These are phyloP conservation scores for Herminia tarsipennalis DNA, from an alignment of 2,888 invertebrate species.

Conservation along the genomic window DNA sequence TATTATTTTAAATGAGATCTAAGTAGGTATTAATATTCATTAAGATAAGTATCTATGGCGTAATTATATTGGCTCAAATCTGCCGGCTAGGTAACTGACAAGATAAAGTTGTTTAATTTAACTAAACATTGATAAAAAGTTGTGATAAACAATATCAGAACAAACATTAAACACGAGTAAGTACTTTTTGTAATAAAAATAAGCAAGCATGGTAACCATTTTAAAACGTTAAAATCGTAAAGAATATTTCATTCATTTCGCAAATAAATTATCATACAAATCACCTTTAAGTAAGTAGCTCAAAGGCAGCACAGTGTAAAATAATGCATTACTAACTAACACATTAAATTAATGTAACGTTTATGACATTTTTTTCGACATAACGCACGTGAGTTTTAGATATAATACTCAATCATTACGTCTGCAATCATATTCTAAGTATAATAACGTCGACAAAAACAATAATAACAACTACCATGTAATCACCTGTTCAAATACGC, in stretches of 20 bases:
- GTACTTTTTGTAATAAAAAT: too few species aligned
- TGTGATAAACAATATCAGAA: slow-evolving; percentile 30
- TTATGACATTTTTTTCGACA: slow-evolving; percentile 5
- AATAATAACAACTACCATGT: slow-evolving; percentile 12
- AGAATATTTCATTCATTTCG: slow-evolving; percentile 6
- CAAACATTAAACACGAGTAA: slow-evolving; percentile 5
- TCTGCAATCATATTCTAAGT: background rate
- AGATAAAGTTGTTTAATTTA: slow-evolving; percentile 35
- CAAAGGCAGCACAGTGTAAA: slow-evolving; percentile 7
- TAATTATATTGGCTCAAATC: slow-evolving; percentile 11
- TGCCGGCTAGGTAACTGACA: slow-evolving; percentile 11
- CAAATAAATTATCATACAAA: slow-evolving; percentile 10
- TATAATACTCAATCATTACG: background rate
- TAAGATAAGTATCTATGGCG: background rate
- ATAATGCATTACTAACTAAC: slow-evolving; percentile 4
- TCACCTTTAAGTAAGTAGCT: slow-evolving; percentile 5
- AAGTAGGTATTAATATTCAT: too few species aligned
- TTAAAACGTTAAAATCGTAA: background rate
- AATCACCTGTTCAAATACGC: slow-evolving; percentile 67
- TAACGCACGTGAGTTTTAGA: background rate
- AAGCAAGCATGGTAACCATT: too few species aligned
- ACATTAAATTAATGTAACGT: background rate
- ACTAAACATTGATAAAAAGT: slow-evolving; percentile 29
- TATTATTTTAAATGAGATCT: too few species aligned
- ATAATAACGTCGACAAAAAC: background rate